Evolutionary conservation across 2,888 invertebrate species (phyloP), one percentile per base, ranked within the genome.

Genomic region (Synanthedon vespiformis): DNA sequence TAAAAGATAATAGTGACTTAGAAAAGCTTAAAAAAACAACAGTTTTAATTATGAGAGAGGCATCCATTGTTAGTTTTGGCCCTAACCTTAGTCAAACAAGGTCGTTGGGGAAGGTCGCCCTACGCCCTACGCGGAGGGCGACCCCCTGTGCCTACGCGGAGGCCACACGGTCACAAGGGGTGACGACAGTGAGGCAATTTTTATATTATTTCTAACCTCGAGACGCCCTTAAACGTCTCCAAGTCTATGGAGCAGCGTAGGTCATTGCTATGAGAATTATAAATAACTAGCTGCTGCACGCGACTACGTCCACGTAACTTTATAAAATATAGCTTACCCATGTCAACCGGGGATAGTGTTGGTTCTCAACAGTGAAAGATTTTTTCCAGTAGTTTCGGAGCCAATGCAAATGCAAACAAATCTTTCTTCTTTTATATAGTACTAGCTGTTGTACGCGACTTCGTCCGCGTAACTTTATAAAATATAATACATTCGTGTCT

Each of bases 131-230:
- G 61, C 62, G 56, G 63, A 62, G 72, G 70, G 68, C 65, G 65
- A 56, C 61, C 62, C 63, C 64, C 66, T 34, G 8, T 34, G 34
- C 34, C 34, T 34, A 34, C 34, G 34, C 34, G 34, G 34, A 34
- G 34, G 34, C 66, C 56, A 50, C 55, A 51, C 54, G 51, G 55
- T 55, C 50, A 58, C 40, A 56, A 51, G 70, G 79, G 77, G 74
- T 70, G 75, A 65, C 60, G 60, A 57, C 54, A 56, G 63, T 63
- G 65, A 64, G 70, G 68, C 64, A 60, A 73, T 76, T 77, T 78
- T 79, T 78, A 73, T 76, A 74, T 77, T 75, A 78, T 74, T 72
- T 65, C 60, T 74, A 77, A 83, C 83, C 82, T 84, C 80, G 72
- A 81, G 78, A 80, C 79, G 80, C 63, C 82, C 81, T 82, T 63